Conservation (phyloP, 2,797 vertebrate genomes). For the Anas flavirostris region DNA sequence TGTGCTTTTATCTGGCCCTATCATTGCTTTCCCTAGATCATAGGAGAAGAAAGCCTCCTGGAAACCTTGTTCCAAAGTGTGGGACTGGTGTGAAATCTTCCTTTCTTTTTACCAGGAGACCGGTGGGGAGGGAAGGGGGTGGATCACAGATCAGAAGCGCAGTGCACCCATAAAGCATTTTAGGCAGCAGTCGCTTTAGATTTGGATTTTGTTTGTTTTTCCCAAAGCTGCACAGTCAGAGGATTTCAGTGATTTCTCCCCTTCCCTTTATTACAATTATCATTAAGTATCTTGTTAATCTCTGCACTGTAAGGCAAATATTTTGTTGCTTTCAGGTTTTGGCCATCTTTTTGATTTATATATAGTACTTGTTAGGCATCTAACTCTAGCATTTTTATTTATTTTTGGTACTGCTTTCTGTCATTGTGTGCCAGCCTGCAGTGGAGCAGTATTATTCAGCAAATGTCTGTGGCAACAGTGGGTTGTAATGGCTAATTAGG, state of each 20-base stretch:
- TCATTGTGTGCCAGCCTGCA: neutral
- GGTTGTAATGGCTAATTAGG: constrained; percentile 35
- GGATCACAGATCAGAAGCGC: neutral
- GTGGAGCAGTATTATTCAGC: constrained; percentile 4
- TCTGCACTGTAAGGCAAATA: neutral
- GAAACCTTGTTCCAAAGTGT: neutral
- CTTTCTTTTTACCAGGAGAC: neutral
- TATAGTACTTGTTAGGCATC: neutral
- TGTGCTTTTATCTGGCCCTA: constrained; percentile 22
- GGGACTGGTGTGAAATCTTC: constrained; percentile 1
- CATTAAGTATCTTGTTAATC: neutral
- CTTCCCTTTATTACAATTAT: neutral
- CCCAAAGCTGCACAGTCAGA: neutral
- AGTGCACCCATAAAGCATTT: neutral
- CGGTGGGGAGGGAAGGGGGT: neutral
- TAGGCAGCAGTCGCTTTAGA: neutral
- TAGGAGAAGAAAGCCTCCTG: neutral
- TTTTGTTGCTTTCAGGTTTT: neutral
- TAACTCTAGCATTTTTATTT: neutral
- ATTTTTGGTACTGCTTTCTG: neutral
- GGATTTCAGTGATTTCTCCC: neutral
- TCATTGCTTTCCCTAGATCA: neutral
- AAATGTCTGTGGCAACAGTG: constrained; percentile 22
- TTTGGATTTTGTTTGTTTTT: neutral
- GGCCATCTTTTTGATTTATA: neutral